Conservation (phyloP, 1,140 invertebrate species). For the Brachionus asplanchnoidis region DNA sequence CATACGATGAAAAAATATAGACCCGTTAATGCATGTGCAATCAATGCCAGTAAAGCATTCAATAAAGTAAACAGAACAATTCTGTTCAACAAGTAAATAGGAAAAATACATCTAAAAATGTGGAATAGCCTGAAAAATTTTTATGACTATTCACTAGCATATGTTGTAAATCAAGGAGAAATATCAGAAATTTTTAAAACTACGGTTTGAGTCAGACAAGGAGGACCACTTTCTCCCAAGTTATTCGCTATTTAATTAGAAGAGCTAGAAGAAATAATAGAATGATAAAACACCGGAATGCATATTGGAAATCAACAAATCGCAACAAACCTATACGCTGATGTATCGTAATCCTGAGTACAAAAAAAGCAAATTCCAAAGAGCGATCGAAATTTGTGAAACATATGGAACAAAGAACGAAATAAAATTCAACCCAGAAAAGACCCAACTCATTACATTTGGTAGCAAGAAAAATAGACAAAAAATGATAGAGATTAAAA, state of each 20-base stretch:
- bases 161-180: neutral
- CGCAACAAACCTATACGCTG: neutral
- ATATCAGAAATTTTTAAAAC: neutral
- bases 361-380: neutral
- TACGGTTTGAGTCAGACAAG: neutral
- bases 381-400: no score
- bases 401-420: no score
- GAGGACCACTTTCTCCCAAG: neutral
- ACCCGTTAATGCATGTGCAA: neutral
- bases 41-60: neutral
- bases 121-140: neutral
- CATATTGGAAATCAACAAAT: neutral
- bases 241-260: neutral
- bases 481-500: neutral
- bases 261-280: neutral
- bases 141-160: neutral
- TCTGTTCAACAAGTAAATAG: neutral
- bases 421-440: no score
- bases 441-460: neutral
- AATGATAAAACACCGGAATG: neutral
- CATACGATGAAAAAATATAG: no score
- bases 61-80: neutral
- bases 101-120: neutral
- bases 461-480: neutral
- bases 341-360: neutral